Evolutionary conservation across 2,797 vertebrate genomes (phyloP).

Genomic region (Potorous gilbertii): DNA sequence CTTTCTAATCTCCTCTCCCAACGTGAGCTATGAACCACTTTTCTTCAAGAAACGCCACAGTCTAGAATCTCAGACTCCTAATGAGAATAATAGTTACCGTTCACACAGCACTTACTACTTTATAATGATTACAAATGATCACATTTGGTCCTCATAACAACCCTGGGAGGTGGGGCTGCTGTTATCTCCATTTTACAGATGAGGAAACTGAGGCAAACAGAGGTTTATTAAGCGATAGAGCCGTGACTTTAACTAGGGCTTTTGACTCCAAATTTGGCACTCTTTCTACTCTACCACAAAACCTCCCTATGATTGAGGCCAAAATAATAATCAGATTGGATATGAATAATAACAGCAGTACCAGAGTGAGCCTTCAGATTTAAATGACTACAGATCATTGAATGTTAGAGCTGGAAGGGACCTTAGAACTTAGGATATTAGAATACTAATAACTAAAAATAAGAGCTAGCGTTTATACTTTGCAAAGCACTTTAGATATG

Average conservation of each 20-base stretch:
- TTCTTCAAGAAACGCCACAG: background rate
- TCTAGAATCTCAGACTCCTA: background rate
- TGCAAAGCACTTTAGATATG: background rate
- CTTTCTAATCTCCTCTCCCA: background rate
- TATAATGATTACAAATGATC: background rate
- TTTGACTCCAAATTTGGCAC: background rate
- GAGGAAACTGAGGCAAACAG: background rate
- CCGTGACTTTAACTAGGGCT: background rate
- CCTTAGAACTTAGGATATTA: background rate
- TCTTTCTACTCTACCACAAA: background rate
- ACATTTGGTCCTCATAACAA: background rate
- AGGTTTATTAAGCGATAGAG: background rate
- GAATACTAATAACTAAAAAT: background rate
- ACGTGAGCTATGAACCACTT: background rate
- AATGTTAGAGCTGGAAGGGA: background rate
- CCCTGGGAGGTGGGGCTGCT: background rate
- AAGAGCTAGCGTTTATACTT: background rate
- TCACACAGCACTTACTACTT: background rate
- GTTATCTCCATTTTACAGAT: background rate
- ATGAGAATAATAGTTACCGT: background rate
- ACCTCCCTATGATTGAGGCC: background rate
- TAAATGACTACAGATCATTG: background rate
- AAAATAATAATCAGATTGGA: background rate
- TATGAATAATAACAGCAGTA: background rate
- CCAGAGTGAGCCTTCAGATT: background rate